A percentile compares a stretch with the other conserved stretches of the same genome.
Conservation (phyloP, 2,888 invertebrate genomes). For the Pterobdella sp. region DNA sequence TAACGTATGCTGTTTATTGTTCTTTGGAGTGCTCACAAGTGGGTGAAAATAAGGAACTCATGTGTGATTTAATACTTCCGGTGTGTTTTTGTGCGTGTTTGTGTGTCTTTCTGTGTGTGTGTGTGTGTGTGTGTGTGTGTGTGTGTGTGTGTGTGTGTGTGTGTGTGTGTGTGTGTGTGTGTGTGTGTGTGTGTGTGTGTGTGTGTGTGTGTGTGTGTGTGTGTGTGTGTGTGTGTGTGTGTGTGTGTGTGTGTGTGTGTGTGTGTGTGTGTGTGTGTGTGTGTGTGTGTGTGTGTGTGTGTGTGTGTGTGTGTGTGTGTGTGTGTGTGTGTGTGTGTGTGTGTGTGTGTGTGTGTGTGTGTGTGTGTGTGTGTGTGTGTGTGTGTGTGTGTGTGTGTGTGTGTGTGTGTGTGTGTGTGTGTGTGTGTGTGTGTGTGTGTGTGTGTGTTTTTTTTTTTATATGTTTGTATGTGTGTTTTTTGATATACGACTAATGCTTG, state of each 20-base stretch:
- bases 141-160: too few species aligned
- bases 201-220: too few species aligned
- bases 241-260: neutral
- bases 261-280: neutral
- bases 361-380: neutral
- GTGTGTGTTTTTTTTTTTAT: neutral
- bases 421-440: constrained; percentile 1
- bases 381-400: neutral
- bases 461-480: neutral
- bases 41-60: too few species aligned
- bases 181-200: too few species aligned
- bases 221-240: neutral
- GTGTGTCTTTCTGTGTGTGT: too few species aligned
- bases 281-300: neutral
- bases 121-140: too few species aligned
- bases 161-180: too few species aligned
- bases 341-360: neutral
- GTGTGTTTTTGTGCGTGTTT: too few species aligned
- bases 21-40: too few species aligned
- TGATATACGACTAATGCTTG: too few species aligned
- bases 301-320: neutral
- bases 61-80: too few species aligned
- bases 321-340: neutral
- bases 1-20: too few species aligned
- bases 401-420: neutral